phyloP scores from a whole-genome alignment of 2,113 vertebrate species.

The Sterna hirundo region DNA sequence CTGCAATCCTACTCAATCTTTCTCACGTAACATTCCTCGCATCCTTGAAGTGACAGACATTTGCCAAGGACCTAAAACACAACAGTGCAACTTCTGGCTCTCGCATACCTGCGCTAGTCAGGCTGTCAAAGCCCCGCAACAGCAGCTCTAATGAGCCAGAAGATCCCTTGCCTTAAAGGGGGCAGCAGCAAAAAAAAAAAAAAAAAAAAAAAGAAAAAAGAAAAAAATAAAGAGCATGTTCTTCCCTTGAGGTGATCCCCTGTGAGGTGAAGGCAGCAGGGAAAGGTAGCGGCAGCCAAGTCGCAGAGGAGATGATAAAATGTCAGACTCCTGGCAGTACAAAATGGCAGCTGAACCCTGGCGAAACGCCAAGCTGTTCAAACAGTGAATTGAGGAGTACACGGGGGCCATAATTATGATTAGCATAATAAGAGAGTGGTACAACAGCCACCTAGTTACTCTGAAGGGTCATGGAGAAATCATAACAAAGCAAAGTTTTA shows the following conservation, averaged over 20 bases:
- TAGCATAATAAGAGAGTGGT: slow-evolving; percentile 45
- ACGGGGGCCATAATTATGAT: not conserved
- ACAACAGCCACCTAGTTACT: slow-evolving; percentile 42
- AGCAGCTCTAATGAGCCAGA: not conserved
- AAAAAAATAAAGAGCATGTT: not conserved
- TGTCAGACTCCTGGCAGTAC: slow-evolving; percentile 44
- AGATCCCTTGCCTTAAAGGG: not conserved
- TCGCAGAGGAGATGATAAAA: slow-evolving; percentile 17
- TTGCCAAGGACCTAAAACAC: not conserved
- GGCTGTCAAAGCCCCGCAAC: rapidly evolving
- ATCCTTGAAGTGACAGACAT: not conserved
- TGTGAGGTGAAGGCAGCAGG: not conserved
- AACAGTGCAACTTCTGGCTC: not conserved
- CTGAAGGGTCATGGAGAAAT: slow-evolving; percentile 17
- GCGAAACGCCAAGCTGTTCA: not conserved
- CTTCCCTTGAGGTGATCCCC: not conserved
- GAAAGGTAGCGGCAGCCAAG: not conserved
- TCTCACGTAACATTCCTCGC: not conserved
- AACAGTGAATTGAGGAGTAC: not conserved
- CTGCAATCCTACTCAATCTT: not conserved
- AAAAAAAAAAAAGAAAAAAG: not conserved
- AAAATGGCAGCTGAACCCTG: slow-evolving; percentile 61
- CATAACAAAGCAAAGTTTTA: slow-evolving; percentile 51
- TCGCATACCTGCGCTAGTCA: not conserved
- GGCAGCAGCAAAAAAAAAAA: not conserved